Evolutionary conservation across 2,113 vertebrate genomes (phyloP).

Genomic region (Heterotis niloticus): DNA sequence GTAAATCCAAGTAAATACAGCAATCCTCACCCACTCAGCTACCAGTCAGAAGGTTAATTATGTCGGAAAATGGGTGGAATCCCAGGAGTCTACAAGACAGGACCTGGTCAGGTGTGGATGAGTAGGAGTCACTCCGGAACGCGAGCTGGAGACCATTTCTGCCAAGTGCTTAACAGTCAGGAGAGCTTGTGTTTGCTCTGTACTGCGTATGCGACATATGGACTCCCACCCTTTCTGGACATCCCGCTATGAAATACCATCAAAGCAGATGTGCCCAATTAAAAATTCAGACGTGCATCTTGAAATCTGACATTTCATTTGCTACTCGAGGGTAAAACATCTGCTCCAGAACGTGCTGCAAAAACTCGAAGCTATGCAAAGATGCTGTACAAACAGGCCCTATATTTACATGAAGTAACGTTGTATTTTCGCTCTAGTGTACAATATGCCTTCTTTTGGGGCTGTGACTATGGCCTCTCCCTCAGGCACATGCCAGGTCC

Average conservation of each 20-base stretch:
- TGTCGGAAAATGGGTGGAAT: background rate
- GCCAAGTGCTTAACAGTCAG: background rate
- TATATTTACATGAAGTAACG: background rate
- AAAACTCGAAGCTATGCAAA: background rate
- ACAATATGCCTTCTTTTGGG: background rate
- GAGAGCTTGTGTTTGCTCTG: background rate
- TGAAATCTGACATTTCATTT: background rate
- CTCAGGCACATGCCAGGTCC: background rate
- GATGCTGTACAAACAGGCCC: background rate
- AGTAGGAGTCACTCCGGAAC: background rate
- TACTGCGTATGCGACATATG: background rate
- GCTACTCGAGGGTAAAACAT: background rate
- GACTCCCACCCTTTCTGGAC: background rate
- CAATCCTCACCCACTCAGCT: no score
- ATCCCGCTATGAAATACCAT: background rate
- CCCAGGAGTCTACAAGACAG: background rate
- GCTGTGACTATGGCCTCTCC: no score
- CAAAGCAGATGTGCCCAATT: background rate
- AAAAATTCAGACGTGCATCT: slow-evolving; percentile 7
- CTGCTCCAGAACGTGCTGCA: background rate
- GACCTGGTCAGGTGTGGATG: background rate
- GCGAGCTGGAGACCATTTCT: background rate
- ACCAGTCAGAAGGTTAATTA: background rate
- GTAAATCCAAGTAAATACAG: no score
- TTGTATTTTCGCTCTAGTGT: no score